A percentile compares a stretch with the other conserved stretches of the same genome.
phyloP scores from a whole-genome alignment of 2,797 vertebrate genomes.

The Dipus sagitta region DNA sequence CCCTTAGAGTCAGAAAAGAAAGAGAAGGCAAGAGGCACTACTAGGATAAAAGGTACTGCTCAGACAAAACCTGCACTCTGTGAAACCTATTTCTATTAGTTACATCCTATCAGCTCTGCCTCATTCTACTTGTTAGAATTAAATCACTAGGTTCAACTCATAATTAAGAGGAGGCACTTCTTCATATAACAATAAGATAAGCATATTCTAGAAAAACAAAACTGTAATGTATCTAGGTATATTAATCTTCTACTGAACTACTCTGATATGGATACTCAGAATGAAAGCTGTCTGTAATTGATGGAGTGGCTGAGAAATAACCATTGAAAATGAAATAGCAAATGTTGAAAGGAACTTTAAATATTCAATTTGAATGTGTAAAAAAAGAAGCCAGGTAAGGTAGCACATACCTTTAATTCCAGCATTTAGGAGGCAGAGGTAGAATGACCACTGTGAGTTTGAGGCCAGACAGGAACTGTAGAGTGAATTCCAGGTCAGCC shows the following conservation, averaged over 20 bases:
- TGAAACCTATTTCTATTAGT: neutral
- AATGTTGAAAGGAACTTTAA: conserved; percentile 16
- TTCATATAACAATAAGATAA: neutral
- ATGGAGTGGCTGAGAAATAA: conserved; percentile 13
- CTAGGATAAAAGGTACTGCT: neutral
- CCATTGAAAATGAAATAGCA: conserved; percentile 53
- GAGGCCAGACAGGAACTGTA: too few species aligned
- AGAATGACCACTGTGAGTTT: too few species aligned
- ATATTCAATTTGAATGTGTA: conserved; percentile 16
- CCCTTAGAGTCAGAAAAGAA: neutral
- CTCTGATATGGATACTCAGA: neutral
- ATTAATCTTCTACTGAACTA: conserved; percentile 22
- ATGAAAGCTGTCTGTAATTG: neutral
- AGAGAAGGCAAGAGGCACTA: neutral
- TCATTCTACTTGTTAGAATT: neutral
- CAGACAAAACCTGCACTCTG: neutral
- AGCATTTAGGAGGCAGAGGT: too few species aligned
- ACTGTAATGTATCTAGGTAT: neutral
- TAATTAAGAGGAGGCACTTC: neutral
- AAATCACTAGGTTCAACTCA: neutral
- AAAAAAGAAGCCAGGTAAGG: neutral
- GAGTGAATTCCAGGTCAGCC: too few species aligned
- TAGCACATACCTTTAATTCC: too few species aligned
- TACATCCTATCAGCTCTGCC: neutral
- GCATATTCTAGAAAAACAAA: neutral